Evolutionary conservation across 2,113 vertebrate genomes (phyloP), one percentile per base, ranked within the genome.

Genomic region (Chauna torquata): DNA sequence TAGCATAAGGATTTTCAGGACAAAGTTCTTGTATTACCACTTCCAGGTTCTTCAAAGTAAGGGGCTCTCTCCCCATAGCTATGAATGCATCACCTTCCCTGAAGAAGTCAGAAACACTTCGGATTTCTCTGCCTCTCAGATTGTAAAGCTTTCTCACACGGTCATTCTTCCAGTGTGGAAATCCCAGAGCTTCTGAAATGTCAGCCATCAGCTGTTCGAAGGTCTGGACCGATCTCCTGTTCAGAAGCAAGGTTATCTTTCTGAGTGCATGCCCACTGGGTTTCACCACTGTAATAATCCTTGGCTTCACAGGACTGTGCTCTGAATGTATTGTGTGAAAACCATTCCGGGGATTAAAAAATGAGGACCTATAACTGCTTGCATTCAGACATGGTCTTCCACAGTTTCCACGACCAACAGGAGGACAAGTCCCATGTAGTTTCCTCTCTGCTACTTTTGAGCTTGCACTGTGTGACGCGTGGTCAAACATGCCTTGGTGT

Each of bases 181-280:
- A 99, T 44, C 99, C 99, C 97, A 99, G 82, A 25, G 99, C 99
- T 97, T 99, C 99, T 0, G 99, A 99, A 88, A 99, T 98, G 88
- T 99, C 99, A 8, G 98, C 97, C 66, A 99, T 70, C 79, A 99
- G 98, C 88, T 99, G 99, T 82, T 99, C 99, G 55, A 99, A 99
- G 5, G 99, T 99, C 97, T 99, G 99, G 59, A 99, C 99, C 0
- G 99, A 99, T 34, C 99, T 98, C n/a, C 98, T 98, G 95, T 99
- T 99, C 75, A 99, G 98, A 61, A 99, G 98, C 90, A 99, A 95
- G 2, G 98, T 99, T 96, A 99, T 98, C 97, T 99, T 99, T 38
- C 98, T 97, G 24, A 99, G 96, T 0, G 97, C 97, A 64, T 98
- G 98, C 9, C 97, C 97, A 1, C 98, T 98, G 0, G 98, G 98